Evolutionary conservation across 2,888 invertebrate genomes (phyloP), one percentile per base, ranked within the genome.

Genomic region (Candidula unifasciata): DNA sequence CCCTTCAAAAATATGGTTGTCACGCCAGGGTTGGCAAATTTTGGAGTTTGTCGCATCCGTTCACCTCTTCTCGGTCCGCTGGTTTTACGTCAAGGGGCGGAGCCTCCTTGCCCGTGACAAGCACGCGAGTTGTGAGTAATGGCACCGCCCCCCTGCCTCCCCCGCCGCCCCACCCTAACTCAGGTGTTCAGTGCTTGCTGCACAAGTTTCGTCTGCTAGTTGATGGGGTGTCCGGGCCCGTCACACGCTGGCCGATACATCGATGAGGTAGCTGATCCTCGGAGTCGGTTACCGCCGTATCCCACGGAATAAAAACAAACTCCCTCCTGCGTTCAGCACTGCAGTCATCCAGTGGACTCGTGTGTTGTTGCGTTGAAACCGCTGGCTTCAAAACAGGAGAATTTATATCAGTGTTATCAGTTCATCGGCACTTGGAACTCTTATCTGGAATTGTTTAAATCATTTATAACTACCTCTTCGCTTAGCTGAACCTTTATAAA

Each of bases 51-150:
- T 79, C 79, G 37, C 78, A 64, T 21, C 44, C 35, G 30, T 64
- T 68, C 79, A 52, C 44, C 66, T 66, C 79, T 79, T 68, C 66
- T 66, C 79, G 79, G 79, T 79, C 66, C 79, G 79, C 66, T 66
- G 79, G 44, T 37, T 79, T 21, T 44, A 68, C 68, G 35, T 30
- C 79, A 21, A 66, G 66, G 66, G 79, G 79, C 66, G 79, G 79
- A n/a, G 79, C 44, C 68, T 68, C 0, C n/a, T 6, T 52, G 79
- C n/a, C 44, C 2, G 44, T 79, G 79, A 79, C 79, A 27, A 44
- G 79, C 79, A 79, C 79, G 44, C 66, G 79, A 68, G 68, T 37
- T 44, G n/a, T 52, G 64, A 57, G 79, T 68, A 79, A 33, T 44
- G 66, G 78, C 79, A 44, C 79, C 79, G 79, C 79, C 79, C 68